These are phyloP conservation scores for Rhingia rostrata DNA, from an alignment of 2,888 invertebrate genomes.

Conservation along the genomic window DNA sequence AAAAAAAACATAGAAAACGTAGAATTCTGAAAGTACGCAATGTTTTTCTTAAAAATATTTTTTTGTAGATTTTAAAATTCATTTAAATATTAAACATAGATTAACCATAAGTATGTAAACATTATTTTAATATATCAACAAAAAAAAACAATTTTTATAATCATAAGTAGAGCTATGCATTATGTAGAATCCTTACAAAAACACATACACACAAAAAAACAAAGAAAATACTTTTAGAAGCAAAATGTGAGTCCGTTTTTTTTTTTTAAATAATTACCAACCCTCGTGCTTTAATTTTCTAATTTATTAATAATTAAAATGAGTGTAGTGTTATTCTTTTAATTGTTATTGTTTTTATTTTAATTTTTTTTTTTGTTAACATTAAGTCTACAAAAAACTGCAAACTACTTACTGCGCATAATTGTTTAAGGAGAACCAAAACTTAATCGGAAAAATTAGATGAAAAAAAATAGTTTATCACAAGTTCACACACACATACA, in stretches of 20 bases:
- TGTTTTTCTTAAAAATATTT: conserved; percentile 69
- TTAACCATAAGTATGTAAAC: conserved; percentile 68
- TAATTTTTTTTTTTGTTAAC: conserved; percentile 6
- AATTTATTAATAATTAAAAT: conserved; percentile 55
- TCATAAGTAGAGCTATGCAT: conserved; percentile 63
- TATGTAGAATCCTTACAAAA: conserved; percentile 41
- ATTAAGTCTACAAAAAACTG: neutral
- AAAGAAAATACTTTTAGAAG: conserved; percentile 20
- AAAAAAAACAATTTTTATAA: conserved; percentile 46
- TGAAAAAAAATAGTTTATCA: conserved; percentile 38
- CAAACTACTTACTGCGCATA: conserved; percentile 47
- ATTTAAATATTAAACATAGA: conserved; percentile 65
- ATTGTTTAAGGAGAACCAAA: conserved; percentile 12
- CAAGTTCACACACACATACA: conserved; percentile 31
- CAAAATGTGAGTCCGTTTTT: conserved; percentile 48
- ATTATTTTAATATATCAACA: conserved; percentile 65
- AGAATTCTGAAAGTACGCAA: conserved; percentile 67
- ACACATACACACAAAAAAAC: neutral
- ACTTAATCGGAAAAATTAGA: no score
- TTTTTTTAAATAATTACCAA: conserved; percentile 29
- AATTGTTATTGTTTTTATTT: conserved; percentile 36
- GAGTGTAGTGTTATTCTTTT: conserved; percentile 46
- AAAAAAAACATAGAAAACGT: conserved; percentile 51
- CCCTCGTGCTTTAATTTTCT: conserved; percentile 57
- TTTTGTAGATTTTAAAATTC: conserved; percentile 70